Percentiles rank a stretch among this genome's conserved stretches.
Conservation (phyloP, 2,113 vertebrate genomes). For the Petrocephalus zakoni region DNA sequence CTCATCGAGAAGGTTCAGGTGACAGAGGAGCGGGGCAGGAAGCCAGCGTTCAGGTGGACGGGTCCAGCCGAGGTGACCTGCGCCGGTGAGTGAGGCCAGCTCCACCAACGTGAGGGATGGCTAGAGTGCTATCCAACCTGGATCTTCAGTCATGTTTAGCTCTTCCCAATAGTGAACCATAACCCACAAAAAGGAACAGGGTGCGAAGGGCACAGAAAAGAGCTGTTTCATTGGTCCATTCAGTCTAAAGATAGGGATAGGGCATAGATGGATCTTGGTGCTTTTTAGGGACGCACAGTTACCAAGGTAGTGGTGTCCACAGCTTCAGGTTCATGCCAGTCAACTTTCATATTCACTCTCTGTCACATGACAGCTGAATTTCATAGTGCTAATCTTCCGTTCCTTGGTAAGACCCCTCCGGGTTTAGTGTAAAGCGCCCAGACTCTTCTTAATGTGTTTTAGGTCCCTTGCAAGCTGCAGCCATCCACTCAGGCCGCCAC, state of each 20-base stretch:
- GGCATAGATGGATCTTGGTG: neutral
- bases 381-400: neutral
- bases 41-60: constrained; percentile 87
- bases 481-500: neutral
- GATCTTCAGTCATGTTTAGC: neutral
- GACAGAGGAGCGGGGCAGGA: constrained; percentile 74
- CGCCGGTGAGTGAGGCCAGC: constrained; percentile 39
- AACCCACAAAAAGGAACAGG: neutral
- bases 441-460: neutral
- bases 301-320: neutral
- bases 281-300: neutral
- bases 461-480: constrained; percentile 25
- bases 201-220: neutral
- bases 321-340: neutral
- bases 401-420: neutral
- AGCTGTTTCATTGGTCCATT: neutral
- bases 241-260: neutral
- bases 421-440: neutral
- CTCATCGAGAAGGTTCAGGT: constrained; percentile 87
- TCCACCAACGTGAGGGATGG: neutral
- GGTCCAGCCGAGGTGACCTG: constrained; percentile 64
- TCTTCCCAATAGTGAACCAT: neutral
- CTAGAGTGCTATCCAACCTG: neutral
- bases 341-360: neutral
- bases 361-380: neutral